Evolutionary conservation across 2,113 vertebrate genomes (phyloP).

Genomic region (Istiophorus platypterus): DNA sequence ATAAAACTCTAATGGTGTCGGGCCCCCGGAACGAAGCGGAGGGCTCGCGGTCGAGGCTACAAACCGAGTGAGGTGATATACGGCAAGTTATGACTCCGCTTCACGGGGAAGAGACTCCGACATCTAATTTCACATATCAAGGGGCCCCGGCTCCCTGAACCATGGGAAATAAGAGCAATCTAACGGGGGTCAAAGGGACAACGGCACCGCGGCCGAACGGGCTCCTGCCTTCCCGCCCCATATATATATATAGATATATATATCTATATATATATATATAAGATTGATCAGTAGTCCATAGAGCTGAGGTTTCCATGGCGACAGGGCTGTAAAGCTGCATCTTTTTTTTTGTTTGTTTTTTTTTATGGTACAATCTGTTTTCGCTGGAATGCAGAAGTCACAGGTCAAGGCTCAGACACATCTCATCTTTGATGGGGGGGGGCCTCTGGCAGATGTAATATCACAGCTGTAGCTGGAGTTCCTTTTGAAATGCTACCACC

Average conservation of each 20-base stretch:
- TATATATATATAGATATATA: too few relatives aligned
- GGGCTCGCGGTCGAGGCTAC: slow-evolving; percentile 41
- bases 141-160: slow-evolving; percentile 50
- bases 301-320: slow-evolving; percentile 36
- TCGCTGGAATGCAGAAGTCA: slow-evolving; percentile 23
- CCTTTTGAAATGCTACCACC: slow-evolving; percentile 62
- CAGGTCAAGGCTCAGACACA: slow-evolving; percentile 31
- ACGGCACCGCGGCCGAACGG: slow-evolving; percentile 3
- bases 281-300: slow-evolving; percentile 19
- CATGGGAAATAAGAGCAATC: slow-evolving; percentile 75
- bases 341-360: too few relatives aligned
- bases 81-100: slow-evolving; percentile 62
- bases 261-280: too few relatives aligned
- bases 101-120: slow-evolving; percentile 58
- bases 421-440: slow-evolving; percentile 46
- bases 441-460: slow-evolving; percentile 15
- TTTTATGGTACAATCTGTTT: slow-evolving; percentile 9
- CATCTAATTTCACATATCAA: slow-evolving; percentile 69
- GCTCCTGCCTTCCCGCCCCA: too few relatives aligned
- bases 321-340: slow-evolving; percentile 2
- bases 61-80: slow-evolving; percentile 53
- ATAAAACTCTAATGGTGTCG: slow-evolving; percentile 63
- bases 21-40: background rate
- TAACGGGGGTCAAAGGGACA: slow-evolving; percentile 59
- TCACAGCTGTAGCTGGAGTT: slow-evolving; percentile 23